Percentiles rank a stretch among this genome's conserved stretches.
Evolutionary conservation across 2,888 invertebrate genomes (phyloP).

Genomic region (Chymomyza fuscimana): DNA sequence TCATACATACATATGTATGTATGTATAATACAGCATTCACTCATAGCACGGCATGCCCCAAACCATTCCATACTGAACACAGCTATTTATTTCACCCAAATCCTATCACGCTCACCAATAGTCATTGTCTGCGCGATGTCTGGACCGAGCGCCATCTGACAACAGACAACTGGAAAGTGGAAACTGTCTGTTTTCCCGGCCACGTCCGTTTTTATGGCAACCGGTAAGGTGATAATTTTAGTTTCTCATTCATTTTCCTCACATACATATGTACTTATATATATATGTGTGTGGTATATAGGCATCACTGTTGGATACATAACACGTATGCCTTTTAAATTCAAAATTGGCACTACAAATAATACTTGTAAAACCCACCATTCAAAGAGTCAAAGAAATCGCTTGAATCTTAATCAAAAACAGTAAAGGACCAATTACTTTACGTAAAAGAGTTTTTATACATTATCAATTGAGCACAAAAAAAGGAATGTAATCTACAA

Average conservation of each 20-base stretch:
- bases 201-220: slow-evolving; percentile 75
- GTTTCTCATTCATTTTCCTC: slow-evolving; percentile 67
- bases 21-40: neutral
- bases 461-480: too few relatives aligned
- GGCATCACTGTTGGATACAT: slow-evolving; percentile 47
- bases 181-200: slow-evolving; percentile 64
- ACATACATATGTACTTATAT: neutral
- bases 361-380: neutral
- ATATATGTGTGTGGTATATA: neutral
- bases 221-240: slow-evolving; percentile 43
- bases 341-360: slow-evolving; percentile 70
- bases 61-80: slow-evolving; percentile 51
- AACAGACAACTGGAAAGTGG: slow-evolving; percentile 31
- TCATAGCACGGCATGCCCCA: slow-evolving; percentile 47
- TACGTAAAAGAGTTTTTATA: too few relatives aligned
- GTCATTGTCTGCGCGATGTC: slow-evolving; percentile 65
- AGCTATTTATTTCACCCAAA: neutral
- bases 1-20: too few relatives aligned
- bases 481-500: too few relatives aligned
- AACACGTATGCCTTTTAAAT: slow-evolving; percentile 77
- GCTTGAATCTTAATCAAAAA: too few relatives aligned
- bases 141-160: slow-evolving; percentile 43
- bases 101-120: slow-evolving; percentile 27
- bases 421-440: too few relatives aligned
- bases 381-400: too few relatives aligned